These are phyloP conservation scores for Acrobasis consociella DNA, from an alignment of 2,888 invertebrate species.

Conservation along the genomic window DNA sequence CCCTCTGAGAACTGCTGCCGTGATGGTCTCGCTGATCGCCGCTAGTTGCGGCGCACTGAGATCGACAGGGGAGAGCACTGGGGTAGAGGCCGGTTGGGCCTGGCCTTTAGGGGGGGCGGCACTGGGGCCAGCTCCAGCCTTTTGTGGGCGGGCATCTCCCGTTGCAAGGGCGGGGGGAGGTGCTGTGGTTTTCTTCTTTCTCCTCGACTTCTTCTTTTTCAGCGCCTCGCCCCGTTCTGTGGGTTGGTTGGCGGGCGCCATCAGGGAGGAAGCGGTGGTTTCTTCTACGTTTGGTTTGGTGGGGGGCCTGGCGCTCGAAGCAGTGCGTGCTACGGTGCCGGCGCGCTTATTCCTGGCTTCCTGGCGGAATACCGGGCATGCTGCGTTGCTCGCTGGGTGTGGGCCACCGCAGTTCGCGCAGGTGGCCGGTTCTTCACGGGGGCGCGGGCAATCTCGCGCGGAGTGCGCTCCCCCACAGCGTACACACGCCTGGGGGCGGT, in stretches of 20 bases:
- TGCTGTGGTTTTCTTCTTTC: neutral
- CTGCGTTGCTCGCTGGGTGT: neutral
- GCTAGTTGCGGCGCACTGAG: too few relatives aligned
- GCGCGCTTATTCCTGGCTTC: too few relatives aligned
- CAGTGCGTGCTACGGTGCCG: neutral
- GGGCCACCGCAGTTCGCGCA: neutral
- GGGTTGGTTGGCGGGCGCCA: neutral
- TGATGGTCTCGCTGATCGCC: too few relatives aligned
- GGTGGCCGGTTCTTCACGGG: constrained; percentile 12
- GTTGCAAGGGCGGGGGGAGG: too few relatives aligned
- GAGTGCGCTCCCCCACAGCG: constrained; percentile 27
- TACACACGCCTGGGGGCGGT: constrained; percentile 29
- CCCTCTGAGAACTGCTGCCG: too few relatives aligned
- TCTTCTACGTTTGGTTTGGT: too few relatives aligned
- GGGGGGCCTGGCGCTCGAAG: too few relatives aligned
- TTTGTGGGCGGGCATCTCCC: too few relatives aligned
- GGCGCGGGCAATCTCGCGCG: constrained; percentile 28
- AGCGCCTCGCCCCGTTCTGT: neutral
- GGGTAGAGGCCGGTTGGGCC: too few relatives aligned
- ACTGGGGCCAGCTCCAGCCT: neutral
- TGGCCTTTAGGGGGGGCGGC: too few relatives aligned
- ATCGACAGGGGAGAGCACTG: too few relatives aligned
- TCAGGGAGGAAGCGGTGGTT: neutral
- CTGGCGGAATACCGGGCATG: neutral
- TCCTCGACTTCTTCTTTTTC: neutral